Percentiles rank a stretch among this genome's conserved stretches.
Conservation (phyloP, 2,797 vertebrate species). For the Lemur catta region DNA sequence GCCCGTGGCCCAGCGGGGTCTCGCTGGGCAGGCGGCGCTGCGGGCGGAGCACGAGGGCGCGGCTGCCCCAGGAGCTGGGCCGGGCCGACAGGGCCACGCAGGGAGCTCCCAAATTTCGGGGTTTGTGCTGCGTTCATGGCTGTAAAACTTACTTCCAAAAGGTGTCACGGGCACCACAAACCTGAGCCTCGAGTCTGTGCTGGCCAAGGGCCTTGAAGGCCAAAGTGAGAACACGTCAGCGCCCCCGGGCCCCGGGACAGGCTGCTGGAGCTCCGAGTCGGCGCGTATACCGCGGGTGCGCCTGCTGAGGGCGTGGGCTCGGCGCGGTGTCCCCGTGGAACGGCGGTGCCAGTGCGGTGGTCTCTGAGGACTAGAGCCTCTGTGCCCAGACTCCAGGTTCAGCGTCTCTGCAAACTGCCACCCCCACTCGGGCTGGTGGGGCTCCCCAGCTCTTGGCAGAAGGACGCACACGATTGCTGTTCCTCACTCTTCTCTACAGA, state of each 20-base stretch:
- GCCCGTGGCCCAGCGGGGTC: rapidly evolving
- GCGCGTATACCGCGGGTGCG: rapidly evolving
- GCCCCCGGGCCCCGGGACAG: rapidly evolving
- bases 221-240: rapidly evolving
- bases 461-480: not conserved
- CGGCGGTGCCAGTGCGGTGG: rapidly evolving
- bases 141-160: not conserved
- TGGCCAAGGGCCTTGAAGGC: too few species aligned
- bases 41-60: rapidly evolving
- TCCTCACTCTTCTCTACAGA: not conserved
- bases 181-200: not conserved
- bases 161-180: not conserved
- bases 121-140: rapidly evolving
- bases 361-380: not conserved
- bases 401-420: not conserved
- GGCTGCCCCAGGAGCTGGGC: rapidly evolving
- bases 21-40: not conserved
- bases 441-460: not conserved
- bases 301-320: not conserved
- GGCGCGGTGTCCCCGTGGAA: not conserved
- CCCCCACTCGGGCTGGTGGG: not conserved
- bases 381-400: not conserved
- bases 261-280: rapidly evolving
- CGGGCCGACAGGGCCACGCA: rapidly evolving
- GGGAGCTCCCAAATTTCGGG: rapidly evolving